These are phyloP conservation scores for Galagoides demidoff DNA, from an alignment of 2,797 vertebrate genomes.

Conservation along the genomic window DNA sequence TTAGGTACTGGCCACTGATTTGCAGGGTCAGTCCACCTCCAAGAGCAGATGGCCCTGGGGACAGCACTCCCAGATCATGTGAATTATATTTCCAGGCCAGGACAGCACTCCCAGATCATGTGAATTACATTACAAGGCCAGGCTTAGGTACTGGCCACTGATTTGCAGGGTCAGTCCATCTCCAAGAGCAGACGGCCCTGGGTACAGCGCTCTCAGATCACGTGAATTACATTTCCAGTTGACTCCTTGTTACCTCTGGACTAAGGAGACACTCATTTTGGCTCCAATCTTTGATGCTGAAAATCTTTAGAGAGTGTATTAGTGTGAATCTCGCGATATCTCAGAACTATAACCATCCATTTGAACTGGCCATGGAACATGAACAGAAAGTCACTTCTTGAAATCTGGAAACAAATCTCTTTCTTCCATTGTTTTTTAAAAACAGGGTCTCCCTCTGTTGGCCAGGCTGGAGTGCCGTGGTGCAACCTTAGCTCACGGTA, in stretches of 20 bases:
- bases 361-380: background rate
- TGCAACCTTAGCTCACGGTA: background rate
- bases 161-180: background rate
- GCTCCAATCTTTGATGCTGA: background rate
- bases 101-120: too few relatives aligned
- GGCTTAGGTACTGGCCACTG: background rate
- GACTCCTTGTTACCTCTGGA: background rate
- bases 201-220: fast-evolving
- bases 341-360: background rate
- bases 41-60: background rate
- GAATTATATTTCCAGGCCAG: background rate
- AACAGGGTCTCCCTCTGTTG: background rate
- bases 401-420: background rate
- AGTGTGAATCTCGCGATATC: background rate
- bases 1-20: background rate
- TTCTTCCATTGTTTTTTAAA: background rate
- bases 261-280: background rate
- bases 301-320: background rate
- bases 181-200: background rate
- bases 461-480: background rate
- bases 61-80: fast-evolving
- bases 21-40: background rate
- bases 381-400: background rate
- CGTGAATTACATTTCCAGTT: background rate
- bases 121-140: too few relatives aligned